Evolutionary conservation across 2,797 vertebrate genomes (phyloP).

Genomic region (Eulemur rubriventer): DNA sequence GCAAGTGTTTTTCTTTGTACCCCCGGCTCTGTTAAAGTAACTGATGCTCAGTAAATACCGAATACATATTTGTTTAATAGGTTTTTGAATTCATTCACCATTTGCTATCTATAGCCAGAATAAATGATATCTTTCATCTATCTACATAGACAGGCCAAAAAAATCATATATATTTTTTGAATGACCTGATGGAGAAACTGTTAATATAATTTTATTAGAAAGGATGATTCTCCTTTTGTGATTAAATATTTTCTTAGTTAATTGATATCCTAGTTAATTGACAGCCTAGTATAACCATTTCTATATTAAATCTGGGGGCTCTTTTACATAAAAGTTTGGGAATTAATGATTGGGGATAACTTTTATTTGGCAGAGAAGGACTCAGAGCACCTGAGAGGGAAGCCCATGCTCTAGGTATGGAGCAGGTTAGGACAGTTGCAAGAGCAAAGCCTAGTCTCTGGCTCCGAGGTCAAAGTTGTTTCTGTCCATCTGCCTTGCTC

Average conservation of each 20-base stretch:
- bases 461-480: accelerated
- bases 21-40: slow-evolving; percentile 25
- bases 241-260: slow-evolving; percentile 26
- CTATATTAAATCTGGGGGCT: background rate
- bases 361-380: background rate
- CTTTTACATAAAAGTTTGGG: background rate
- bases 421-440: background rate
- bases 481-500: background rate
- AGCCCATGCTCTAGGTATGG: background rate
- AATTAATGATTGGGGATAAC: no score
- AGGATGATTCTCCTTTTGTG: background rate
- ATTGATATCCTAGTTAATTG: slow-evolving; percentile 1
- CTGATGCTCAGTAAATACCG: slow-evolving; percentile 52
- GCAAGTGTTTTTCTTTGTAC: background rate
- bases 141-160: background rate
- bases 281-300: background rate
- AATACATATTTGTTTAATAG: slow-evolving; percentile 61
- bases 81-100: slow-evolving; percentile 6
- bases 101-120: slow-evolving; percentile 28
- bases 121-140: slow-evolving; percentile 16
- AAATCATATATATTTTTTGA: background rate
- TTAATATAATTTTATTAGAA: background rate
- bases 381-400: background rate
- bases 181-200: background rate
- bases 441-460: background rate